Conservation (phyloP, 2,113 vertebrate species). For the Ginglymostoma cirratum region DNA sequence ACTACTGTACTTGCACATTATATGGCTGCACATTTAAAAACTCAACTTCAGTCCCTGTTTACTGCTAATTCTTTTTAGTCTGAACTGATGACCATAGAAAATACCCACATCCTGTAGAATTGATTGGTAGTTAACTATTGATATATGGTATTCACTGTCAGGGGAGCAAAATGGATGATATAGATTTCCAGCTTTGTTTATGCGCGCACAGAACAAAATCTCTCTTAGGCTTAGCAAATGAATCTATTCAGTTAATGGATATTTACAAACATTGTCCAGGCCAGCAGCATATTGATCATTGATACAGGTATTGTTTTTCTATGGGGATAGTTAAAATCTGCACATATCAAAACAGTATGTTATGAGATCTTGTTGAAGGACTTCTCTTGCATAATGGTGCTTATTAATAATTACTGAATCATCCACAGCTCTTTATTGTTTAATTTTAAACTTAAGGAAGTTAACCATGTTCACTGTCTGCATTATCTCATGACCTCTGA, state of each 20-base stretch:
- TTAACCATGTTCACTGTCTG: not conserved
- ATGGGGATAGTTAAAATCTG: not conserved
- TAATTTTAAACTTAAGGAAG: not conserved
- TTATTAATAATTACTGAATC: not conserved
- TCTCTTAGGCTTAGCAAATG: not conserved
- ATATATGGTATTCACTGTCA: not conserved
- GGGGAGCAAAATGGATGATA: not conserved
- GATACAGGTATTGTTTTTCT: not conserved
- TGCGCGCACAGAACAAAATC: not conserved
- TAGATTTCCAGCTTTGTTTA: not conserved
- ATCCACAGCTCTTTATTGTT: not conserved
- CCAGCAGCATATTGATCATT: not conserved
- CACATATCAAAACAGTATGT: not conserved
- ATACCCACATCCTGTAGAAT: not conserved
- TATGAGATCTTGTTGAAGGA: not conserved
- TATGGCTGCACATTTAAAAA: not conserved
- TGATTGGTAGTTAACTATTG: not conserved
- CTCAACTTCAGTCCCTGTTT: not conserved
- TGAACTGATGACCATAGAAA: not conserved
- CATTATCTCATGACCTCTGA: not conserved
- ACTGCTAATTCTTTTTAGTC: not conserved
- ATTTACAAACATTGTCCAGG: not conserved
- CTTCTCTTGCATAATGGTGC: not conserved
- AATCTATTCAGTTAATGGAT: not conserved
- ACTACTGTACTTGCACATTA: not conserved